phyloP scores from a whole-genome alignment of 1,140 invertebrate species.

The Carposina sasakii region DNA sequence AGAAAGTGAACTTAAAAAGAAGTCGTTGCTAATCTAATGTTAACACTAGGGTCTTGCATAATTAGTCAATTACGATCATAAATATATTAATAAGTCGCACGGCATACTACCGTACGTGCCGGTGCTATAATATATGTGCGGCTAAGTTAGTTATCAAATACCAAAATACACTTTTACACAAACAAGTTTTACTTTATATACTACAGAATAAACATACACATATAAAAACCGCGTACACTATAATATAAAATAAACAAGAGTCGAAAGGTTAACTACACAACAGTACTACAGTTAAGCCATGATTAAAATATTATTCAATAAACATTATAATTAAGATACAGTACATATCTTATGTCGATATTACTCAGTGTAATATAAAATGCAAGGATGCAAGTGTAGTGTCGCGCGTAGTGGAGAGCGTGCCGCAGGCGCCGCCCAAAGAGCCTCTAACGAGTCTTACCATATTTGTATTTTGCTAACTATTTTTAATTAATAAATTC shows the following conservation, averaged over 20 bases:
- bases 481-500: constrained; percentile 73
- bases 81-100: constrained; percentile 57
- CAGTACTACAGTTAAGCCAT: constrained; percentile 70
- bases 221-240: constrained; percentile 71
- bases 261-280: constrained; percentile 69
- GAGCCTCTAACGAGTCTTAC: constrained; percentile 67
- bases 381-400: constrained; percentile 30
- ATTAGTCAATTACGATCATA: constrained; percentile 75
- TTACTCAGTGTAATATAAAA: constrained; percentile 51
- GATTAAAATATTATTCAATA: constrained; percentile 67
- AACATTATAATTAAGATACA: constrained; percentile 64
- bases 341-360: constrained; percentile 54
- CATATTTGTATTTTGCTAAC: constrained; percentile 72
- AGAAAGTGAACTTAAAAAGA: constrained; percentile 57
- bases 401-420: constrained; percentile 23
- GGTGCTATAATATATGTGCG: constrained; percentile 31
- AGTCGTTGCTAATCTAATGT: constrained; percentile 57
- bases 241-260: constrained; percentile 68
- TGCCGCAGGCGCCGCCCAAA: constrained; percentile 25
- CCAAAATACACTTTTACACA: constrained; percentile 70
- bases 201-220: constrained; percentile 71
- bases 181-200: constrained; percentile 52
- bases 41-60: constrained; percentile 69
- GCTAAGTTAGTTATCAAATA: constrained; percentile 48
- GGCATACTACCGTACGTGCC: too few species aligned